These are phyloP conservation scores for Syngnathus floridae DNA, from an alignment of 2,113 vertebrate species.

Conservation along the genomic window DNA sequence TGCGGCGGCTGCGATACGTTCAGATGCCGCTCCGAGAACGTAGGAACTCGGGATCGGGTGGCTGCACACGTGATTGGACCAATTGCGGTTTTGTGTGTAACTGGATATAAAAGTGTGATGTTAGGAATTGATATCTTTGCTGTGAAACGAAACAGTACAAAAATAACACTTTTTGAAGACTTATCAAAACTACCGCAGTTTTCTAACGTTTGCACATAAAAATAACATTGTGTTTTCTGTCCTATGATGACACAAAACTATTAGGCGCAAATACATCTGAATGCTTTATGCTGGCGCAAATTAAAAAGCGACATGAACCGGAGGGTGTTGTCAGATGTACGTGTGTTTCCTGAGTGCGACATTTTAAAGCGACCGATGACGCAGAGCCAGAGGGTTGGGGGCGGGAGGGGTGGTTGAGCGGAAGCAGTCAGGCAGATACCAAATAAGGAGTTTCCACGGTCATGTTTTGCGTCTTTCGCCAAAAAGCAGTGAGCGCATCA, in stretches of 20 bases:
- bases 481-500: constrained; percentile 6
- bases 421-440: constrained; percentile 38
- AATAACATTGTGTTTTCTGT: not conserved
- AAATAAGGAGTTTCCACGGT: constrained; percentile 46
- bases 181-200: not conserved
- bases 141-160: not conserved
- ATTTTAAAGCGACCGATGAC: constrained; percentile 57
- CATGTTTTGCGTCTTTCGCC: constrained; percentile 27
- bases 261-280: not conserved
- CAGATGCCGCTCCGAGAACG: not conserved
- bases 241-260: not conserved
- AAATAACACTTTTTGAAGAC: not conserved
- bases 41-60: fast-evolving
- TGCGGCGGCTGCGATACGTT: constrained; percentile 43
- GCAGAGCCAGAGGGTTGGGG: constrained; percentile 28
- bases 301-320: too few relatives aligned
- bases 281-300: not conserved
- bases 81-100: not conserved
- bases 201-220: too few relatives aligned
- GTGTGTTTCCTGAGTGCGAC: constrained; percentile 41
- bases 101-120: too few relatives aligned
- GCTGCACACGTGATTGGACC: not conserved
- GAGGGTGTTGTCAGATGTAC: not conserved
- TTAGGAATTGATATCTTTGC: not conserved
- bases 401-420: constrained; percentile 23